A percentile compares a stretch with the other conserved stretches of the same genome.
phyloP scores from a whole-genome alignment of 2,113 vertebrate species.

The Calidris pugnax region DNA sequence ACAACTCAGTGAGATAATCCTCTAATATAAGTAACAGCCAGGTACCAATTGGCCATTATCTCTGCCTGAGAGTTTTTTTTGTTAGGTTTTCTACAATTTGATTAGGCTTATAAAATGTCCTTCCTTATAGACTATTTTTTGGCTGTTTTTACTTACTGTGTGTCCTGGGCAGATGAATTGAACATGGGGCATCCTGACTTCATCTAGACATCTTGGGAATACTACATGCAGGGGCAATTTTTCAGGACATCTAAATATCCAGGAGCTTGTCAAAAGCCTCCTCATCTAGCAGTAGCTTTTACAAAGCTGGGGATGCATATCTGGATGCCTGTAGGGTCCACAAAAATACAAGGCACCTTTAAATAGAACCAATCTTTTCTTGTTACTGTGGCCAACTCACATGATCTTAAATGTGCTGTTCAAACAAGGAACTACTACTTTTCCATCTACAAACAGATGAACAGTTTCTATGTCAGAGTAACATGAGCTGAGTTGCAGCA shows the following conservation, averaged over 20 bases:
- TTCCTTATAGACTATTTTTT: not conserved
- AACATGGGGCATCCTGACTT: not conserved
- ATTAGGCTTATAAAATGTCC: not conserved
- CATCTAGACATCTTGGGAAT: not conserved
- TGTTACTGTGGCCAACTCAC: not conserved
- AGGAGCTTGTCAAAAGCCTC: not conserved
- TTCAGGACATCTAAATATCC: not conserved
- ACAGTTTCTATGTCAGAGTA: not conserved
- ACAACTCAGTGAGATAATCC: not conserved
- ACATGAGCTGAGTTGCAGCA: not conserved
- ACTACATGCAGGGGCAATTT: not conserved
- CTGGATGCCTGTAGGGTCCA: not conserved
- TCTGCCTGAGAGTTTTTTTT: not conserved
- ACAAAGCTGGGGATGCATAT: not conserved
- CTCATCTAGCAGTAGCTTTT: not conserved
- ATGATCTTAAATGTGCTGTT: not conserved
- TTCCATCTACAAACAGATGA: not conserved
- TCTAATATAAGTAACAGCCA: not conserved
- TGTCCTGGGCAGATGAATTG: not conserved
- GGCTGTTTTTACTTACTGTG: not conserved
- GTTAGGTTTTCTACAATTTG: not conserved
- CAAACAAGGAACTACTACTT: not conserved
- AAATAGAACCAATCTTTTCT: not conserved
- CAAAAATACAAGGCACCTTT: not conserved
- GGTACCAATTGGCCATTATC: not conserved